Evolutionary conservation across 1,140 invertebrate genomes (phyloP).

Genomic region (Eurosta solidaginis): DNA sequence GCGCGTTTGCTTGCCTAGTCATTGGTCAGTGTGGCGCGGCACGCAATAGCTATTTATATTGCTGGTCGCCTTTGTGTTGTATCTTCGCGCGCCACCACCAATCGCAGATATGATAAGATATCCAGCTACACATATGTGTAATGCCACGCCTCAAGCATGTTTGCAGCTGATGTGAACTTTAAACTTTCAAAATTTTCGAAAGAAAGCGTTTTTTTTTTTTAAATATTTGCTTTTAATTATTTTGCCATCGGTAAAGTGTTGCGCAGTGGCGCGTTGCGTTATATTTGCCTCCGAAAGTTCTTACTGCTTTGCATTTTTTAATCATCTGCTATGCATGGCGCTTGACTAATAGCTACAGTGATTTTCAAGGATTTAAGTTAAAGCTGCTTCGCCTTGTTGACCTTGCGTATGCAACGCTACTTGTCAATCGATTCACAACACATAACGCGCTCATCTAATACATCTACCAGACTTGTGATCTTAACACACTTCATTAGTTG

Average conservation of each 20-base stretch:
- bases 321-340: background rate
- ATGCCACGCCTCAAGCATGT: background rate
- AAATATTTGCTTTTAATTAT: background rate
- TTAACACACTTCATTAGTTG: slow-evolving; percentile 60
- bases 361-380: background rate
- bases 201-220: background rate
- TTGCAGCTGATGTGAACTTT: background rate
- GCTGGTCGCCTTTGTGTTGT: background rate
- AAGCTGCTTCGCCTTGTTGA: background rate
- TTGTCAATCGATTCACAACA: background rate
- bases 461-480: slow-evolving; percentile 46
- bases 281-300: too few species aligned
- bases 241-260: background rate
- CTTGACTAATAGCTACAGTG: too few species aligned
- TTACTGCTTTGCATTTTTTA: background rate
- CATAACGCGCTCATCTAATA: background rate
- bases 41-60: background rate
- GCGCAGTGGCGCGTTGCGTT: background rate
- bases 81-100: background rate
- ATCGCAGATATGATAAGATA: slow-evolving; percentile 10
- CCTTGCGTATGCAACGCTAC: background rate
- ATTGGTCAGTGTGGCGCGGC: slow-evolving; percentile 1
- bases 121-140: background rate
- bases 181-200: background rate
- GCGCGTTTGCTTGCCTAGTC: background rate